Evolutionary conservation across 1,140 invertebrate species (phyloP), one percentile per base, ranked within the genome.

Genomic region (Drosophila truncata): DNA sequence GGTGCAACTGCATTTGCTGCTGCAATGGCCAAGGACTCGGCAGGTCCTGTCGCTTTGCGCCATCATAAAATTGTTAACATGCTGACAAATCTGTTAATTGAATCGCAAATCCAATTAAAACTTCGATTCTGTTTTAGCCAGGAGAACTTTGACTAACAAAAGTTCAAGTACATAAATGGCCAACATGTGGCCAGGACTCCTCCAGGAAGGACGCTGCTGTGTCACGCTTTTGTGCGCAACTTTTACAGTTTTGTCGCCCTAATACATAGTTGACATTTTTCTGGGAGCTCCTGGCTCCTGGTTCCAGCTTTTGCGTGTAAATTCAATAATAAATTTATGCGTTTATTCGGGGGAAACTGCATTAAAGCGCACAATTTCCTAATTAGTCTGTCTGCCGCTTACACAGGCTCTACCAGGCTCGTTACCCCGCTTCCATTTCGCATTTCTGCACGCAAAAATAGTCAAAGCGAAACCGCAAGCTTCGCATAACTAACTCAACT

Each of bases 31-130:
- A 49, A 20, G 77, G 67, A 69, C 67, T 54, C 59, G 61, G 49
- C 35, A 66, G 46, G 18, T 49, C 25, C 41, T 65, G 59, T 44
- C 57, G 58, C 60, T 42, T 33, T 61, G 63, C 71, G 62, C 52
- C 82, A 60, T 87, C 83, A 81, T 86, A 86, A 91, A 90, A 81
- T 63, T 82, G 86, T 72, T 91, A 78, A 90, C 75, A 85, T 82
- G 78, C 87, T 91, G 86, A 91, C 85, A 91, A 91, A 92, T 92
- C 84, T 81, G 87, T 88, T 92, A 92, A 92, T 92, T 92, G 87
- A 91, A 88, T 92, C 85, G 75, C 86, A 91, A 92, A 92, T 92
- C 91, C 91, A 92, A 92, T 92, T 92, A 92, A 92, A 92, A 92
- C 84, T 91, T 92, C 61, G 84, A 79, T 83, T 85, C 33, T 55